A percentile compares a stretch with the other conserved stretches of the same genome.
Evolutionary conservation across 2,888 invertebrate genomes (phyloP).

Genomic region (Choreutis nemorana): DNA sequence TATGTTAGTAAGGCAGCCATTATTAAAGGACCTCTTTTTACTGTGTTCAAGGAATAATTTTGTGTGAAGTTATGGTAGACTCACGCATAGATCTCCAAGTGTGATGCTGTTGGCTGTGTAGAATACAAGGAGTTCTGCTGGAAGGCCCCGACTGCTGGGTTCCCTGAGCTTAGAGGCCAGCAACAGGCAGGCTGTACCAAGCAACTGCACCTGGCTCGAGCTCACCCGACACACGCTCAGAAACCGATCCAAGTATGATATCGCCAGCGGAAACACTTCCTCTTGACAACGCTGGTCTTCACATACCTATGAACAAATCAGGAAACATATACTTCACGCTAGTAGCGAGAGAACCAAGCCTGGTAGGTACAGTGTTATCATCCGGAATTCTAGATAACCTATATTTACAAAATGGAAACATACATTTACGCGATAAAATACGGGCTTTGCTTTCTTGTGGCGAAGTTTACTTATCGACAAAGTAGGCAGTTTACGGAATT

Average conservation of each 20-base stretch:
- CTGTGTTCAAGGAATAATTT: too few relatives aligned
- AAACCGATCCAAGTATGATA: slow-evolving; percentile 94
- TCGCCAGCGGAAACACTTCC: slow-evolving; percentile 91
- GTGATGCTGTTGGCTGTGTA: slow-evolving; percentile 95
- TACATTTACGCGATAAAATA: slow-evolving; percentile 47
- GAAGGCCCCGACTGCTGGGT: slow-evolving; percentile 75
- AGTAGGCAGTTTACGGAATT: too few relatives aligned
- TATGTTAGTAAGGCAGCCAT: too few relatives aligned
- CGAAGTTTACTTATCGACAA: slow-evolving; percentile 25
- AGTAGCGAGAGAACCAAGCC: slow-evolving; percentile 25
- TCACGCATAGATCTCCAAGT: slow-evolving; percentile 86
- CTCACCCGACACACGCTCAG: slow-evolving; percentile 83
- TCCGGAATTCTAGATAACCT: slow-evolving; percentile 60
- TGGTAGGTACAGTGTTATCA: slow-evolving; percentile 40
- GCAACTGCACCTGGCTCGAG: slow-evolving; percentile 87
- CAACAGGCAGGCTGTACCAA: slow-evolving; percentile 91
- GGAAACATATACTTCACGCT: slow-evolving; percentile 19
- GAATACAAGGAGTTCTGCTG: slow-evolving; percentile 83
- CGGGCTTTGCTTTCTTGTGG: slow-evolving; percentile 42
- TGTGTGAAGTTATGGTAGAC: too few relatives aligned
- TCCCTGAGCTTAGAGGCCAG: slow-evolving; percentile 94
- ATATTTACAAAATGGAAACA: slow-evolving; percentile 49
- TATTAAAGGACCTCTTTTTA: too few relatives aligned
- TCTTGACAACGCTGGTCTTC: slow-evolving; percentile 93
- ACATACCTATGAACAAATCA: slow-evolving; percentile 77